A percentile compares a stretch with the other conserved stretches of the same genome.
Evolutionary conservation across 92 coral and sea anemone genomes (phyloP).

Genomic region (Parazoanthus darwini): DNA sequence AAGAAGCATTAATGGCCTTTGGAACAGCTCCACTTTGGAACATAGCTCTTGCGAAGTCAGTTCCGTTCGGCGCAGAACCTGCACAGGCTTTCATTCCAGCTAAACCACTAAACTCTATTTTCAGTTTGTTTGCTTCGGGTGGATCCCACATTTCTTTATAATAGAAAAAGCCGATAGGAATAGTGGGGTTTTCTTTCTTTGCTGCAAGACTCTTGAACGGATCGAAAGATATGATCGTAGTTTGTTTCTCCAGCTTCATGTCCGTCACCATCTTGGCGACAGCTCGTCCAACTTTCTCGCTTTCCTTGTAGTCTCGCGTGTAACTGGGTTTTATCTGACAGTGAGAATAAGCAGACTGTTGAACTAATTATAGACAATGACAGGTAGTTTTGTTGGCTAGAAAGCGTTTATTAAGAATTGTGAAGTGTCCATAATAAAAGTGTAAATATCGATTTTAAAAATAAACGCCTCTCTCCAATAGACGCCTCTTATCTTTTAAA

Average conservation of each 20-base stretch:
- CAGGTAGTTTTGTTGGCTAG: too few species aligned
- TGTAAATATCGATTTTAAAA: too few species aligned
- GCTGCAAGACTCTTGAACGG: conserved; percentile 82
- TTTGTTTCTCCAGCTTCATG: conserved; percentile 67
- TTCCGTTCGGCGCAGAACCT: conserved; percentile 53
- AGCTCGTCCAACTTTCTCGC: conserved; percentile 67
- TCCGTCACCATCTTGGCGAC: conserved; percentile 81
- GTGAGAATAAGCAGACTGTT: too few species aligned
- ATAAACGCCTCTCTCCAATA: too few species aligned
- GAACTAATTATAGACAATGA: too few species aligned
- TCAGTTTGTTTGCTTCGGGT: conserved; percentile 26
- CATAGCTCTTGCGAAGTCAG: conserved; percentile 60
- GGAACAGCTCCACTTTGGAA: conserved; percentile 65
- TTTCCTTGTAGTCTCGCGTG: conserved; percentile 60
- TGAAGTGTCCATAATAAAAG: too few species aligned
- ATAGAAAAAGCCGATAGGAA: conserved; percentile 73
- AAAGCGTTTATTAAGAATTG: too few species aligned
- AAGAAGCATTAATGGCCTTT: conserved; percentile 74
- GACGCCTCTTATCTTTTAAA: too few species aligned
- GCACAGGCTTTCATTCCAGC: conserved; percentile 68
- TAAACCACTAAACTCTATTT: conserved; percentile 38
- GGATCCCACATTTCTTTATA: conserved; percentile 56
- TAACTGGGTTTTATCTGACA: conserved; percentile 80
- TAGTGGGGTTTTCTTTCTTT: conserved; percentile 49
- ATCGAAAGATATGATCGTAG: conserved; percentile 77